Evolutionary conservation across 2,797 vertebrate species (phyloP).

Genomic region (Choloepus didactylus): DNA sequence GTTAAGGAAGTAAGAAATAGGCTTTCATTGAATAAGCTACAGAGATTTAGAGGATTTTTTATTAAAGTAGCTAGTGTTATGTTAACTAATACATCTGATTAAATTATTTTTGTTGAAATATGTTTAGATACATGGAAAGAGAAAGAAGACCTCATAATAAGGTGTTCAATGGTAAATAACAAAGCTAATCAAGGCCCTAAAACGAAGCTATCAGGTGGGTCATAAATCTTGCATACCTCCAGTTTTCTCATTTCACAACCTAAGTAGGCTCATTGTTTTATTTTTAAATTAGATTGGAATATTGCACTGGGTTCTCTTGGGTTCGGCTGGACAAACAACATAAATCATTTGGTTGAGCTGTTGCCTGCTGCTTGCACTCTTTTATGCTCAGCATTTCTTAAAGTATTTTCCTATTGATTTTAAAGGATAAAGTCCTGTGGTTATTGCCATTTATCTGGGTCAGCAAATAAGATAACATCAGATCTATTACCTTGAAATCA

Average conservation of each 20-base stretch:
- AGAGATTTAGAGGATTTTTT: neutral
- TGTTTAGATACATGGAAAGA: neutral
- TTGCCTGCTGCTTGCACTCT: neutral
- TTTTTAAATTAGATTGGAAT: neutral
- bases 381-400: neutral
- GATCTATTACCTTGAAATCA: conserved; percentile 35
- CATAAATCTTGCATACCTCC: neutral
- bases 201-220: neutral
- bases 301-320: neutral
- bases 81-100: neutral
- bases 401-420: conserved; percentile 28
- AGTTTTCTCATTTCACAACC: neutral
- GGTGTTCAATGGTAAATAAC: neutral
- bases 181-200: neutral
- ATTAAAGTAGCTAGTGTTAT: neutral
- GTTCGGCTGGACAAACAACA: neutral
- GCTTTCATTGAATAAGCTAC: neutral
- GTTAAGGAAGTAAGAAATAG: neutral
- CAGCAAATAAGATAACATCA: conserved; percentile 40
- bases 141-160: neutral
- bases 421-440: neutral
- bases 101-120: neutral
- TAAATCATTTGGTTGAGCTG: neutral
- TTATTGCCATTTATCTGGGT: neutral
- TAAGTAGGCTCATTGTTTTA: neutral